These are phyloP conservation scores for Nephrotoma guestfalica DNA, from an alignment of 2,888 invertebrate genomes.

Conservation along the genomic window DNA sequence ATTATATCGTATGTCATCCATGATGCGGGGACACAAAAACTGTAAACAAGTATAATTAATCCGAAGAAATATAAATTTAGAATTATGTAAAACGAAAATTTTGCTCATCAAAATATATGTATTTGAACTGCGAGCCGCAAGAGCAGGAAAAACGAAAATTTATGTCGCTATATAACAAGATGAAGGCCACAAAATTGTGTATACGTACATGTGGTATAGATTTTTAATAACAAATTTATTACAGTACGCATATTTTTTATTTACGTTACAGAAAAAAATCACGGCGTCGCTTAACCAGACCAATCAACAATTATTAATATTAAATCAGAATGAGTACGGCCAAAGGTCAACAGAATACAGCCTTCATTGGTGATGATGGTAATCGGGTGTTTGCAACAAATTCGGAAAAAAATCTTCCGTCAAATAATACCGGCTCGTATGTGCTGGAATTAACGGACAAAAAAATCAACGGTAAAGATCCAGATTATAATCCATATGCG, in stretches of 20 bases:
- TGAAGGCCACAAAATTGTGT: not conserved
- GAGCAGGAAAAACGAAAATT: not conserved
- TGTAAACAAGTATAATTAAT: not conserved
- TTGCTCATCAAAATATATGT: not conserved
- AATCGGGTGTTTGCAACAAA: constrained; percentile 15
- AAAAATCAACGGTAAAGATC: constrained; percentile 17
- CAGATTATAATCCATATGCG: constrained; percentile 50
- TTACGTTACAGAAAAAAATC: not conserved
- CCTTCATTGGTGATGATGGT: constrained; percentile 24
- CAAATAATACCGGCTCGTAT: constrained; percentile 11
- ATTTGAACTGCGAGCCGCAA: not conserved
- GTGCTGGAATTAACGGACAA: constrained; percentile 28
- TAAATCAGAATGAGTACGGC: not conserved
- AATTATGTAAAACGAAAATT: no score
- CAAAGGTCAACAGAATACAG: constrained; percentile 28
- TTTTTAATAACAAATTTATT: not conserved
- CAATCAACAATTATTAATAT: not conserved
- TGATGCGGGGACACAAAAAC: not conserved
- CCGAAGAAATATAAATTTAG: not conserved
- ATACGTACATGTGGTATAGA: not conserved
- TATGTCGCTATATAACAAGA: not conserved
- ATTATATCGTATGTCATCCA: not conserved
- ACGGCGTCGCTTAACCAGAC: not conserved
- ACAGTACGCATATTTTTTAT: not conserved
- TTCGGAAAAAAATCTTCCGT: not conserved